These are phyloP conservation scores for Alloscopus bannaensis DNA, from an alignment of 2,888 invertebrate species.

Conservation along the genomic window DNA sequence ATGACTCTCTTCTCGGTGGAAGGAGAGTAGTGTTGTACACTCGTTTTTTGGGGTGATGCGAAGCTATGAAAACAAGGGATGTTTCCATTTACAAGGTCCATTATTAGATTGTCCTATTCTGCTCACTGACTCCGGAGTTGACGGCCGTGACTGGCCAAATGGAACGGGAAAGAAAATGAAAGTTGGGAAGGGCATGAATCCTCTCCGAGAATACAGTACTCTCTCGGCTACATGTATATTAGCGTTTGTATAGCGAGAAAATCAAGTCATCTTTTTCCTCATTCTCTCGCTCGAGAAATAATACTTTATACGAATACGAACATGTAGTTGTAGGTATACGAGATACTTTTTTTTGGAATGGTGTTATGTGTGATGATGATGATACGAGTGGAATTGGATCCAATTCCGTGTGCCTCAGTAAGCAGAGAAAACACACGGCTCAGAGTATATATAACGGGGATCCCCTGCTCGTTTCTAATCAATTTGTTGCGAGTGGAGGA, in stretches of 20 bases:
- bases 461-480: constrained; percentile 73
- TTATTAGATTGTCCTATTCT: constrained; percentile 64
- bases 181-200: constrained; percentile 60
- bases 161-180: constrained; percentile 60
- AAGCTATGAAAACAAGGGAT: constrained; percentile 37
- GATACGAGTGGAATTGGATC: constrained; percentile 52
- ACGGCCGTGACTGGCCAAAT: constrained; percentile 62
- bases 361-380: not conserved
- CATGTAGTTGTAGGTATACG: too few relatives aligned
- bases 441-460: constrained; percentile 23
- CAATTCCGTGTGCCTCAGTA: constrained; percentile 36
- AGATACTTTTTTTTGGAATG: too few relatives aligned
- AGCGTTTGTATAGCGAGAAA: constrained; percentile 6
- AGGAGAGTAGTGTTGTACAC: not conserved
- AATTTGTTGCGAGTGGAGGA: constrained; percentile 73
- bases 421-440: constrained; percentile 21
- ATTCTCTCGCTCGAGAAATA: not conserved
- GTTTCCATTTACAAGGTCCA: constrained; percentile 51
- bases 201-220: constrained; percentile 16
- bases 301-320: too few relatives aligned
- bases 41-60: constrained; percentile 48
- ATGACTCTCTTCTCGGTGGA: not conserved
- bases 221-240: constrained; percentile 12
- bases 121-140: constrained; percentile 51
- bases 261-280: constrained; percentile 9